Conservation (phyloP, 1,140 invertebrate species). For the Macrotrachela quadricornifera region DNA sequence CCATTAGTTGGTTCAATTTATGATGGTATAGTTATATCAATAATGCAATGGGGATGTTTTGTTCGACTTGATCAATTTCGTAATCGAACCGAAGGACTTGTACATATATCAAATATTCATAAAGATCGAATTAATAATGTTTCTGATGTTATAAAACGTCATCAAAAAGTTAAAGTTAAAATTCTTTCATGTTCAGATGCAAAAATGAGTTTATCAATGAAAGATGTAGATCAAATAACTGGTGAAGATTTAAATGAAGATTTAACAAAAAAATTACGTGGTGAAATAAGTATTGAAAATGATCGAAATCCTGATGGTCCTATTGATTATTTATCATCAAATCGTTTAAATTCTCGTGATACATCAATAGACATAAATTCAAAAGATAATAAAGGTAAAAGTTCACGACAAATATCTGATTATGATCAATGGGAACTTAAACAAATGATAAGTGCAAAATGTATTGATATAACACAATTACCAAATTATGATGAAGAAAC, state of each 20-base stretch:
- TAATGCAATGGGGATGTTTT: conserved; percentile 91
- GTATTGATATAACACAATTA: conserved; percentile 29
- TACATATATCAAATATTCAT: conserved; percentile 73
- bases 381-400: conserved; percentile 31
- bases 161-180: conserved; percentile 65
- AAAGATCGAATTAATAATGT: conserved; percentile 85
- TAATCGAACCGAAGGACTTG: conserved; percentile 51
- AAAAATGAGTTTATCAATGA: conserved; percentile 89
- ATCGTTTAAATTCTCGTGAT: not conserved
- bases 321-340: not conserved
- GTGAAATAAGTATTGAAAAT: conserved; percentile 11
- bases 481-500: conserved; percentile 36
- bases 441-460: conserved; percentile 57
- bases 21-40: conserved; percentile 73
- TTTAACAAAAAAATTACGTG: conserved; percentile 9
- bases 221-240: conserved; percentile 83
- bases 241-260: conserved; percentile 78
- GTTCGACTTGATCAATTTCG: conserved; percentile 70
- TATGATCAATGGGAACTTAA: conserved; percentile 58
- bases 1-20: conserved; percentile 50
- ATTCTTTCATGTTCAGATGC: conserved; percentile 54
- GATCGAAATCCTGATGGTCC: conserved; percentile 12
- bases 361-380: conserved; percentile 9
- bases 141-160: conserved; percentile 68
- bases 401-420: conserved; percentile 57